Evolutionary conservation across 2,797 vertebrate species (phyloP).

Genomic region (Myotis daubentonii): DNA sequence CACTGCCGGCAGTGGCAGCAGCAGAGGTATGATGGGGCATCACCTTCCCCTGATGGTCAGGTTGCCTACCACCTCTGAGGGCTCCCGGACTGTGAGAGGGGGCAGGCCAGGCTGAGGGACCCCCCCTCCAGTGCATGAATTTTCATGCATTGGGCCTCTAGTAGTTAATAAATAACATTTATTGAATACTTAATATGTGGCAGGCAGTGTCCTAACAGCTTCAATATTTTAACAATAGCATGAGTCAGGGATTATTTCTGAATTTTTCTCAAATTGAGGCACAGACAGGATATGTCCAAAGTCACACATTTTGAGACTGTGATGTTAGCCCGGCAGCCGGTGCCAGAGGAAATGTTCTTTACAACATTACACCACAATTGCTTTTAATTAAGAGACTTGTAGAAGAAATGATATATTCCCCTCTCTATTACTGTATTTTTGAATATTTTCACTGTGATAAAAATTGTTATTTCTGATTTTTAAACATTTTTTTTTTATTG

Average conservation of each 20-base stretch:
- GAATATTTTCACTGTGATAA: not conserved
- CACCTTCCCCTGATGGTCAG: too few relatives aligned
- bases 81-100: too few relatives aligned
- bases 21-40: too few relatives aligned
- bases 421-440: not conserved
- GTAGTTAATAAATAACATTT: not conserved
- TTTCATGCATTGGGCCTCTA: too few relatives aligned
- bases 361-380: not conserved
- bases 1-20: too few relatives aligned
- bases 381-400: conserved; percentile 19
- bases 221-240: not conserved
- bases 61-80: too few relatives aligned
- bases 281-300: not conserved
- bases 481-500: too few relatives aligned
- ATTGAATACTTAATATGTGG: not conserved
- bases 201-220: not conserved
- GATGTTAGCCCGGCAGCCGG: not conserved
- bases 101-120: too few relatives aligned
- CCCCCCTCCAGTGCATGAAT: too few relatives aligned
- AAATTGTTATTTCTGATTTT: conserved; percentile 28
- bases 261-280: conserved; percentile 41
- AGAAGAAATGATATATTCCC: not conserved
- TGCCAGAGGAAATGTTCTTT: not conserved
- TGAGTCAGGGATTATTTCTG: not conserved
- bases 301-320: not conserved